Conservation (phyloP, 2,888 invertebrate genomes). For the Alloplasta piceator region DNA sequence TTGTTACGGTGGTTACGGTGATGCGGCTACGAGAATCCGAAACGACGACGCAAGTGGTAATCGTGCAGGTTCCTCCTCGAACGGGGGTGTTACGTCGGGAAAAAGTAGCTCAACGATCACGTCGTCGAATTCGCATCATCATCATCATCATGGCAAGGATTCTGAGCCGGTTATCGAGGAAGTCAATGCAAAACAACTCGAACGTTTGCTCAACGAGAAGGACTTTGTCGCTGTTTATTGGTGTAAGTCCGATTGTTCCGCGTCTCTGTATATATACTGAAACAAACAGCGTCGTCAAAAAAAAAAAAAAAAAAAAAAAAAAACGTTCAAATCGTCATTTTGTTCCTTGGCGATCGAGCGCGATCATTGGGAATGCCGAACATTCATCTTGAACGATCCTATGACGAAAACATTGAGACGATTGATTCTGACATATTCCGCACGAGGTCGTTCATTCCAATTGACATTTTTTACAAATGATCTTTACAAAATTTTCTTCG, state of each 20-base stretch:
- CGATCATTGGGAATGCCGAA: too few species aligned
- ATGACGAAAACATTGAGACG: too few species aligned
- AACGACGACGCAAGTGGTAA: conserved; percentile 63
- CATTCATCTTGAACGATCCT: too few species aligned
- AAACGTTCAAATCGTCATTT: too few species aligned
- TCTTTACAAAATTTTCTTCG: too few species aligned
- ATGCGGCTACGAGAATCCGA: conserved; percentile 66
- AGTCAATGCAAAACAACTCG: conserved; percentile 96
- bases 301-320: too few species aligned
- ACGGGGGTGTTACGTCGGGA: conserved; percentile 69
- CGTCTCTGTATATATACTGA: too few species aligned
- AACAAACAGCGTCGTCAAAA: too few species aligned
- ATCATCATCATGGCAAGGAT: conserved; percentile 77
- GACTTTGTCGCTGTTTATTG: conserved; percentile 98
- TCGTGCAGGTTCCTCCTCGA: conserved; percentile 50
- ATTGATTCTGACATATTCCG: too few species aligned
- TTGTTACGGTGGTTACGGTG: conserved; percentile 68
- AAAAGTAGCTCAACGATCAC: conserved; percentile 52
- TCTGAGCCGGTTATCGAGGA: conserved; percentile 94
- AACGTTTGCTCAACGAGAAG: conserved; percentile 94
- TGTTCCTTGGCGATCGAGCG: too few species aligned
- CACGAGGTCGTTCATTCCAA: too few species aligned
- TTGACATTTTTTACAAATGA: too few species aligned
- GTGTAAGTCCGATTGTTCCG: conserved; percentile 90
- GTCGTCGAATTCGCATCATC: conserved; percentile 58